Conservation (phyloP, 1,140 invertebrate genomes). For the Lasioglossum albipes region DNA sequence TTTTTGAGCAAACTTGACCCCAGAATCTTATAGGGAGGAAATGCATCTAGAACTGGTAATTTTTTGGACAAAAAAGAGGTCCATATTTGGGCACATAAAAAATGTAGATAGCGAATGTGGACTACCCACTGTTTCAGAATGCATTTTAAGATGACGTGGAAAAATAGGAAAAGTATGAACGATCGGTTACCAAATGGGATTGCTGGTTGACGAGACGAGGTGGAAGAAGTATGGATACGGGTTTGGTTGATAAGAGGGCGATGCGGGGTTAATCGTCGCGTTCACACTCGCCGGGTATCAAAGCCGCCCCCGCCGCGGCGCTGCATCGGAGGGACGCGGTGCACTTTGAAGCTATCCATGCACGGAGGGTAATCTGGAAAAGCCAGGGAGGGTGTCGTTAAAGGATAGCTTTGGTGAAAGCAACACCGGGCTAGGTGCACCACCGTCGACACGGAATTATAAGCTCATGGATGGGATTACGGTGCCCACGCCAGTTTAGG, state of each 20-base stretch:
- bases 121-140: no score
- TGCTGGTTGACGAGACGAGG: constrained; percentile 25
- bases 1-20: no score
- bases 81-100: no score
- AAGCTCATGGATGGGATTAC: constrained; percentile 42
- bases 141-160: no score
- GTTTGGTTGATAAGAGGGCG: constrained; percentile 61
- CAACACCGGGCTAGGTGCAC: constrained; percentile 24
- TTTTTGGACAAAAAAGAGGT: no score
- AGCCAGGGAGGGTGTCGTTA: constrained; percentile 38
- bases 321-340: constrained; percentile 19
- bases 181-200: constrained; percentile 35
- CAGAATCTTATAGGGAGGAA: no score
- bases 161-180: neutral
- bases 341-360: constrained; percentile 39
- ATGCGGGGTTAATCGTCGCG: constrained; percentile 71
- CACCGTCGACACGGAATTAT: constrained; percentile 40
- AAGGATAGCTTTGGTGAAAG: constrained; percentile 42
- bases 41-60: no score
- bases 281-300: constrained; percentile 70
- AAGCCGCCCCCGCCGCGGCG: constrained; percentile 57
- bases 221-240: constrained; percentile 57
- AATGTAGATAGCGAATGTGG: no score
- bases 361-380: constrained; percentile 42
- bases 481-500: constrained; percentile 21